A percentile compares a stretch with the other conserved stretches of the same genome.
These are phyloP conservation scores for Sebastes cheni DNA, from an alignment of 2,797 vertebrate genomes.

Conservation along the genomic window DNA sequence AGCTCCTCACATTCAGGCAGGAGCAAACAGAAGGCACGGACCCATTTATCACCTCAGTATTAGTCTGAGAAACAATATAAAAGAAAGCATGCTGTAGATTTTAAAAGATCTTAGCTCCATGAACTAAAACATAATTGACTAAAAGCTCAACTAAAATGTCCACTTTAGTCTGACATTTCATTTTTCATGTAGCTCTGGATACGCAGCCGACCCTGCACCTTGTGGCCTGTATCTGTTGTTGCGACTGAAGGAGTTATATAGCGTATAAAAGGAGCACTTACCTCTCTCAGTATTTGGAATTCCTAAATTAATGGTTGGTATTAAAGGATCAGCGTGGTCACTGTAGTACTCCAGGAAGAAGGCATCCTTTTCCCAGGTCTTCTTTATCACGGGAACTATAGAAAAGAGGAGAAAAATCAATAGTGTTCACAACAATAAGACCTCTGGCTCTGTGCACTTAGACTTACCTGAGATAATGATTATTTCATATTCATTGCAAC, in stretches of 20 bases:
- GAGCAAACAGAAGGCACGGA: background rate
- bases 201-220: conserved; percentile 25
- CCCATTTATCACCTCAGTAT: background rate
- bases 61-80: background rate
- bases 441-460: background rate
- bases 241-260: background rate
- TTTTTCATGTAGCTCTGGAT: conserved; percentile 18
- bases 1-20: background rate
- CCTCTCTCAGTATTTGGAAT: conserved; percentile 96
- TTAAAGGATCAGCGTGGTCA: conserved; percentile 87
- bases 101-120: background rate
- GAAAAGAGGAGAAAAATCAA: conserved; percentile 31
- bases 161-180: conserved; percentile 22
- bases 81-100: background rate
- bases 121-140: background rate
- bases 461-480: background rate
- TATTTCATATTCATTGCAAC: conserved; percentile 8
- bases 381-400: conserved; percentile 95
- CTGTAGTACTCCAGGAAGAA: conserved; percentile 93
- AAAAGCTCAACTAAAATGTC: background rate
- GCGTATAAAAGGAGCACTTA: conserved; percentile 61
- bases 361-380: conserved; percentile 92
- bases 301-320: conserved; percentile 92
- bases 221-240: conserved; percentile 5
- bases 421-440: conserved; percentile 22